Base-by-base conservation (phyloP, 2,113 vertebrate species). In the Pseudorhombus dupliciocellatus region DNA sequence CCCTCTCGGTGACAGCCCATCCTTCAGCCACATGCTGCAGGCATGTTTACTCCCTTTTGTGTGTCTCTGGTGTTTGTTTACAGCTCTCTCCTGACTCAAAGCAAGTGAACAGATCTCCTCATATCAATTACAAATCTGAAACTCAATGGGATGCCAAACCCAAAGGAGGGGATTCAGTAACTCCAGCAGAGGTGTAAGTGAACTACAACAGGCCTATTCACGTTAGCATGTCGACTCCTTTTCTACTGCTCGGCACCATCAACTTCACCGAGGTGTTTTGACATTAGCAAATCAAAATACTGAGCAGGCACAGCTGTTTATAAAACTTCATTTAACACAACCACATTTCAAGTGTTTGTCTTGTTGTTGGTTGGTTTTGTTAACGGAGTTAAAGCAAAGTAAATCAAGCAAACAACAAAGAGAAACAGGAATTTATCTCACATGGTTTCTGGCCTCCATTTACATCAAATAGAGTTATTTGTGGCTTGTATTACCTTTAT, bases 21-120 rank as follows among this genome's bases (percentile, higher is more conserved):
- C 81, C 79, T 83, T 88, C 40, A 59, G 3, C 74, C 87, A 86
- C 75, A 88, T 89, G 84, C 64, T 70, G 62, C 61, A 75, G 82
- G 88, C 87, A 86, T 88, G 81, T 77, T 68, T 83, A 71, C 73
- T 60, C 51, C 40, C 75, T 74, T 87, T 84, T 88, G 77, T 84
- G 42, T 80, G 21, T 83, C 53, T 62, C n/a, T 28, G 22, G 73
- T 84, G 81, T 86, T 89, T 75, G 84, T 84, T 90, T 90, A 87
- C 80, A 76, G 69, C 64, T 81, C 44, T 55, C 20, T n/a, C 34
- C 60, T 64, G 70, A 57, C 67, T 76, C 69, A 63, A 77, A 89
- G 84, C 66, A 58, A 70, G 64, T 18, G 2, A 25, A 75, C 76
- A 75, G 51, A 60, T 65, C 80, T 72, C 40, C 68, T 64, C 68